Base-by-base conservation (phyloP, 2,888 invertebrate species). In the Xestia rhomboidea region DNA sequence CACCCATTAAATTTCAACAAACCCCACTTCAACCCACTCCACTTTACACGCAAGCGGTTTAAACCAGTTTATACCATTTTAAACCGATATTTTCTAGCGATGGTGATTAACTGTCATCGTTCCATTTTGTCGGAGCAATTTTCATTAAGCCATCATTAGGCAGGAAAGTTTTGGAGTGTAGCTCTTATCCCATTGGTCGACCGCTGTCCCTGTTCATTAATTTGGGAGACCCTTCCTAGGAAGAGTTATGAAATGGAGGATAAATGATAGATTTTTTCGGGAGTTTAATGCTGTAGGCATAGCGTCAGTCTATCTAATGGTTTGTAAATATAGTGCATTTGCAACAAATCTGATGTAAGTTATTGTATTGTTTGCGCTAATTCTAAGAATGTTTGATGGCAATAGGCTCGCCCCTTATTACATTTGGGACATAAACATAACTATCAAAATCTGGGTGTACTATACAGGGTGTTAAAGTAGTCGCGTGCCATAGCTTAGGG, bases 111-210 rank as follows among this genome's bases (percentile, higher is more conserved):
- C 83, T 76, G 84, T 84, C 88, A 88, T 81, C 84, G 76, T 79
- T 81, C 74, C 79, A 81, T 87, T 88, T 84, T 79, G 81, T 82
- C 82, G 85, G 79, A 90, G 90, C 91, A 92, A 94, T 95, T 94
- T 95, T 94, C 94, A 94, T 93, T 92, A 93, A 93, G 92, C 93
- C 92, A 91, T 93, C 94, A 93, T 95, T 94, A 95, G 87, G 68
- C 66, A 60, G 88, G 90, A 92, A 90, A 94, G 94, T 91, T 95
- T 94, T 90, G 88, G 91, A 92, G 92, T 80, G 67, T 57, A 89
- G 89, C 93, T 91, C 93, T 93, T 90, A 92, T 91, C 93, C 93
- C 77, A 81, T 79, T 51, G 87, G 90, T 86, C 72, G 81, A 88
- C 92, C 93, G 91, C 90, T 93, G 94, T 94, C 94, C 90, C 87